Evolutionary conservation across 2,113 vertebrate species (phyloP).

Genomic region (Hippoglossus stenolepis): DNA sequence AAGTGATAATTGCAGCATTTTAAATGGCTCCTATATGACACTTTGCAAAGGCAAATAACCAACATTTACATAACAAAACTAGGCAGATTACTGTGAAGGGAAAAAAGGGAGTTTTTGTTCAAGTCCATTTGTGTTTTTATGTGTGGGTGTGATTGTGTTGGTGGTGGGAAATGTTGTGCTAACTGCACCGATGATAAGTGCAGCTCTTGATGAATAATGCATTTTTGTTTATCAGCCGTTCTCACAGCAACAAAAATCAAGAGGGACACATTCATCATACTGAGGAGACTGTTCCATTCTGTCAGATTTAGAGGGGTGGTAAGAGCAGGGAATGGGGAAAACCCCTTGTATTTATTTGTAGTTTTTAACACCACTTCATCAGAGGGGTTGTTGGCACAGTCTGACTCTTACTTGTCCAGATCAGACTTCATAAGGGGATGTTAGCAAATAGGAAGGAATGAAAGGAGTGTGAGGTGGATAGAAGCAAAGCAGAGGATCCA

Average conservation of each 20-base stretch:
- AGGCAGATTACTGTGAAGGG: not conserved
- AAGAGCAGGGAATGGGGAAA: not conserved
- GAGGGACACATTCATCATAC: slow-evolving; percentile 40
- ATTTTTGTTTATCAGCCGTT: slow-evolving; percentile 40
- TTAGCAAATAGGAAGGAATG: not conserved
- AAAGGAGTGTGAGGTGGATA: slow-evolving; percentile 8
- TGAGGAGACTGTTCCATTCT: slow-evolving; percentile 45
- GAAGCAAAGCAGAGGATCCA: slow-evolving; percentile 31
- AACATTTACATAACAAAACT: slow-evolving; percentile 26
- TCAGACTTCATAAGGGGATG: not conserved
- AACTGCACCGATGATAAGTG: slow-evolving; percentile 36
- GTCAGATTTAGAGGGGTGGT: slow-evolving; percentile 24
- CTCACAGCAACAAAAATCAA: slow-evolving; percentile 50
- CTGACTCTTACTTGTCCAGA: not conserved
- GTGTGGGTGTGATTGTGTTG: slow-evolving; percentile 60
- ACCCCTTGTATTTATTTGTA: not conserved
- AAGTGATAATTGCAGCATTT: not conserved
- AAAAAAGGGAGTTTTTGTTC: slow-evolving; percentile 8
- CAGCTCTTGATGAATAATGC: slow-evolving; percentile 65
- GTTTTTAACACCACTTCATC: slow-evolving; percentile 9
- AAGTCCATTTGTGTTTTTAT: slow-evolving; percentile 49
- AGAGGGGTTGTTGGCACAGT: slow-evolving; percentile 2
- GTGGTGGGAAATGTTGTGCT: slow-evolving; percentile 53
- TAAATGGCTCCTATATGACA: too few relatives aligned
- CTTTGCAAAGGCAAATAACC: not conserved